Evolutionary conservation across 2,888 invertebrate genomes (phyloP).

Genomic region (Perdita meconis): DNA sequence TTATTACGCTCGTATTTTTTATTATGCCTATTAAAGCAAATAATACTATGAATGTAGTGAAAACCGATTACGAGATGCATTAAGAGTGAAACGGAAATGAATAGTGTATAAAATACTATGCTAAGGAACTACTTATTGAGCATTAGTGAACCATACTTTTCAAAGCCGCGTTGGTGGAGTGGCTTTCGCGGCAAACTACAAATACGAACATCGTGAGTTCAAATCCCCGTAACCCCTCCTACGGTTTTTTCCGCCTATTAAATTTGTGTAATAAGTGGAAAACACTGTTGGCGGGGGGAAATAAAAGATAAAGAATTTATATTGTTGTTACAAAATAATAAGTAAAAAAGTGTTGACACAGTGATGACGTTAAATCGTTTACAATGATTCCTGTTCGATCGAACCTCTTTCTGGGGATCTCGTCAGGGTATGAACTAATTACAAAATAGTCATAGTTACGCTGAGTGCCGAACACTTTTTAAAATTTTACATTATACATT

Average conservation of each 20-base stretch:
- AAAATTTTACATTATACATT: neutral
- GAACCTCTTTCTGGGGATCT: slow-evolving; percentile 66
- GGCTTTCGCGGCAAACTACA: slow-evolving; percentile 60
- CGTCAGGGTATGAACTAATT: slow-evolving; percentile 64
- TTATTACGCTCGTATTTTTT: too few species aligned
- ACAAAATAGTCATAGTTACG: slow-evolving; percentile 79
- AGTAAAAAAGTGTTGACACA: slow-evolving; percentile 58
- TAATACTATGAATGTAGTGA: neutral
- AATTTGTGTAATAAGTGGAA: neutral
- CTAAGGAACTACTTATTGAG: neutral
- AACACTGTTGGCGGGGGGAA: neutral
- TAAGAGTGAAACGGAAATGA: neutral
- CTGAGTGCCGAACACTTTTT: slow-evolving; percentile 74
- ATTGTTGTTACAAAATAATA: too few species aligned
- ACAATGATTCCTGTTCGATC: slow-evolving; percentile 65
- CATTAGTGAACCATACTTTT: neutral
- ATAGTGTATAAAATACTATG: neutral
- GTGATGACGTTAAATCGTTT: slow-evolving; percentile 76
- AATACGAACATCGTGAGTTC: slow-evolving; percentile 45
- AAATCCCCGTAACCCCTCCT: neutral
- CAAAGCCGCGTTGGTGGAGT: slow-evolving; percentile 58
- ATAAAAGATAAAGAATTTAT: neutral
- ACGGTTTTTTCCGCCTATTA: neutral
- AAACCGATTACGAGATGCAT: neutral
- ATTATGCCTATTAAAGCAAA: neutral